Conservation (phyloP, 2,797 vertebrate species). For the Cetoscarus ocellatus region DNA sequence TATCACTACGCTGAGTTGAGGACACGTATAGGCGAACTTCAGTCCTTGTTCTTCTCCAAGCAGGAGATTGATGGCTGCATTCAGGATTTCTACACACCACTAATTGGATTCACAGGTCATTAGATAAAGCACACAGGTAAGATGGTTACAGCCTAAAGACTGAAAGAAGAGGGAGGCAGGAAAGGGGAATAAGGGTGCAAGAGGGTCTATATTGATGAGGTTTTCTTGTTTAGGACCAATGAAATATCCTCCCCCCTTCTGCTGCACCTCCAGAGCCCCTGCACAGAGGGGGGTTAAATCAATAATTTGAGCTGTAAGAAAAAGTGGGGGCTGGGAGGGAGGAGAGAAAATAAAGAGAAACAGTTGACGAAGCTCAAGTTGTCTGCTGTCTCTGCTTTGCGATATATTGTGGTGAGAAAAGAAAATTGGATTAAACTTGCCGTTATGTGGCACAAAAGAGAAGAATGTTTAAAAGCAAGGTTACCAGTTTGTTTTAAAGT, state of each 20-base stretch:
- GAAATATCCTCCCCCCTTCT: slow-evolving; percentile 62
- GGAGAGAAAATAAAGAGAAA: slow-evolving; percentile 55
- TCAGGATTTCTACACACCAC: slow-evolving; percentile 76
- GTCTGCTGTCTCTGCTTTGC: slow-evolving; percentile 39
- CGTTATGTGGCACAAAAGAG: slow-evolving; percentile 43
- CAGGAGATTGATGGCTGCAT: slow-evolving; percentile 74
- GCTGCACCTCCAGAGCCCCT: slow-evolving; percentile 51
- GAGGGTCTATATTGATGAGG: slow-evolving; percentile 76
- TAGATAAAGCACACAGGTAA: slow-evolving; percentile 83
- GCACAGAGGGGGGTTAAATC: slow-evolving; percentile 51
- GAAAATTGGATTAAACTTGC: slow-evolving; percentile 48
- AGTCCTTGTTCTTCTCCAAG: slow-evolving; percentile 47
- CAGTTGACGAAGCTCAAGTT: slow-evolving; percentile 33
- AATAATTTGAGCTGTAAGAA: slow-evolving; percentile 63
- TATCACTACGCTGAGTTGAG: neutral
- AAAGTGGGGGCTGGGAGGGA: slow-evolving; percentile 46
- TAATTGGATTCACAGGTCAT: slow-evolving; percentile 86
- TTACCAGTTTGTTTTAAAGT: too few species aligned
- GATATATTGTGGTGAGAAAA: slow-evolving; percentile 40
- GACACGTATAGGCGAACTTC: slow-evolving; percentile 39
- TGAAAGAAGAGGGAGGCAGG: slow-evolving; percentile 26
- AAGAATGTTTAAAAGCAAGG: too few species aligned
- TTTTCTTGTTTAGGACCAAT: slow-evolving; percentile 75
- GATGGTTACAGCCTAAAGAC: slow-evolving; percentile 68
- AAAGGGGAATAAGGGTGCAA: slow-evolving; percentile 41